Evolutionary conservation across 2,888 invertebrate genomes (phyloP).

Genomic region (Chorisops tibialis): DNA sequence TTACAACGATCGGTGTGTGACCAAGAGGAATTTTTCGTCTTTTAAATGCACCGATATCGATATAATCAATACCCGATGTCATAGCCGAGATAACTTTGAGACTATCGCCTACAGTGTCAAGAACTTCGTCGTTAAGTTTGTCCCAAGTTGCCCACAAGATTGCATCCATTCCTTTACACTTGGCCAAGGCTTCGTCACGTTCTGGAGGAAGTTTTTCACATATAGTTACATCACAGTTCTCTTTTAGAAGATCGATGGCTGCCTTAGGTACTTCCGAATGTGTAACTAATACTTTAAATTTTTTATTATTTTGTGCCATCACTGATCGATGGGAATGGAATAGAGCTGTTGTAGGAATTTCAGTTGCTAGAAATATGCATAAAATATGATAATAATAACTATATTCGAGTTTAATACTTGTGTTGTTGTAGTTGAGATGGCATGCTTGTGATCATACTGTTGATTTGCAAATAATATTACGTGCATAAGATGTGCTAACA

Average conservation of each 20-base stretch:
- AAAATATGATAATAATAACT: neutral
- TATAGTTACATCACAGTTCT: slow-evolving; percentile 46
- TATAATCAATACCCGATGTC: slow-evolving; percentile 84
- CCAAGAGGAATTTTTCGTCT: slow-evolving; percentile 72
- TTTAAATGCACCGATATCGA: slow-evolving; percentile 70
- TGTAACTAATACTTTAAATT: slow-evolving; percentile 65
- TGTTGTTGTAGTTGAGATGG: no score
- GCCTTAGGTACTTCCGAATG: slow-evolving; percentile 64
- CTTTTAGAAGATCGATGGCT: slow-evolving; percentile 64
- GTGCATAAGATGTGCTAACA: no score
- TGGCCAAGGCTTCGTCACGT: slow-evolving; percentile 45
- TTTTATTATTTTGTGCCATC: neutral
- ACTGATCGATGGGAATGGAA: neutral
- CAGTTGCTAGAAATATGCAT: neutral
- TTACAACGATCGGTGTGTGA: slow-evolving; percentile 73
- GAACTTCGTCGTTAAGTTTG: slow-evolving; percentile 43
- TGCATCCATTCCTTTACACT: slow-evolving; percentile 46
- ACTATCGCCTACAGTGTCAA: slow-evolving; percentile 56
- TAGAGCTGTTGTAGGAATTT: neutral
- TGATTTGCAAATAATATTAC: no score
- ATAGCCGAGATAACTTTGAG: slow-evolving; percentile 76
- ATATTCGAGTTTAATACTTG: no score
- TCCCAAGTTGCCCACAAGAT: slow-evolving; percentile 46
- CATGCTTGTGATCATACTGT: no score
- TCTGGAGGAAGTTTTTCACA: slow-evolving; percentile 42